These are phyloP conservation scores for Prochilodus magdalenae DNA, from an alignment of 2,113 vertebrate genomes.

Conservation along the genomic window DNA sequence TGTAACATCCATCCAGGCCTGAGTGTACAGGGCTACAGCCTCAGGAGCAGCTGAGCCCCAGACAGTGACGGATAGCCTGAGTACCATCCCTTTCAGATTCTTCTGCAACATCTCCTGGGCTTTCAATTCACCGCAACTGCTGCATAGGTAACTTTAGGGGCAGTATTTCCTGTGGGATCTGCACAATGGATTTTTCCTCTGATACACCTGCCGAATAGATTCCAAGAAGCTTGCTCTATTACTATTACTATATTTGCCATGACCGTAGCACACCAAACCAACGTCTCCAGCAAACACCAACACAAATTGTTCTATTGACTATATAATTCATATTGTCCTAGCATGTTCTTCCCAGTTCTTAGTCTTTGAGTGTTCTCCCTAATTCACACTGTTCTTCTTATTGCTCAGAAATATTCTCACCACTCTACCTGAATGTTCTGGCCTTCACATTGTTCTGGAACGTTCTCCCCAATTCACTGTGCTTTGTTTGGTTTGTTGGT, in stretches of 20 bases:
- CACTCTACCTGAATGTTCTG: too few relatives aligned
- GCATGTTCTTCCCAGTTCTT: too few relatives aligned
- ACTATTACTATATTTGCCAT: not conserved
- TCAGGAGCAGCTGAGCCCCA: conserved; percentile 46
- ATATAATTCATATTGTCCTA: too few relatives aligned
- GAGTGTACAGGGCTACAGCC: conserved; percentile 43
- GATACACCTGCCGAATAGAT: not conserved
- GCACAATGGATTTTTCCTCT: not conserved
- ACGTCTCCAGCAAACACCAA: not conserved
- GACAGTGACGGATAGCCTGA: conserved; percentile 47
- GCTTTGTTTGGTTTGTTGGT: not conserved
- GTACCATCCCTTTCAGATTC: conserved; percentile 18
- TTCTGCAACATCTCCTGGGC: not conserved
- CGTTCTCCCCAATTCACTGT: too few relatives aligned
- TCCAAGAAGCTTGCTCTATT: not conserved
- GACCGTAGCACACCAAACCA: not conserved
- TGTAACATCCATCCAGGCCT: conserved; percentile 45
- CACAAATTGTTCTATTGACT: too few relatives aligned
- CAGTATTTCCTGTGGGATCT: not conserved
- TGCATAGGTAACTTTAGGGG: conserved; percentile 22
- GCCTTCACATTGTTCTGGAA: not conserved
- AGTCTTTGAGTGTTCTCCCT: too few relatives aligned
- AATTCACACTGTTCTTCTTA: too few relatives aligned
- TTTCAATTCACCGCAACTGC: not conserved
- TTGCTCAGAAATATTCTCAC: too few relatives aligned